These are phyloP conservation scores for Gadus chalcogrammus DNA, from an alignment of 2,113 vertebrate genomes.

Conservation along the genomic window DNA sequence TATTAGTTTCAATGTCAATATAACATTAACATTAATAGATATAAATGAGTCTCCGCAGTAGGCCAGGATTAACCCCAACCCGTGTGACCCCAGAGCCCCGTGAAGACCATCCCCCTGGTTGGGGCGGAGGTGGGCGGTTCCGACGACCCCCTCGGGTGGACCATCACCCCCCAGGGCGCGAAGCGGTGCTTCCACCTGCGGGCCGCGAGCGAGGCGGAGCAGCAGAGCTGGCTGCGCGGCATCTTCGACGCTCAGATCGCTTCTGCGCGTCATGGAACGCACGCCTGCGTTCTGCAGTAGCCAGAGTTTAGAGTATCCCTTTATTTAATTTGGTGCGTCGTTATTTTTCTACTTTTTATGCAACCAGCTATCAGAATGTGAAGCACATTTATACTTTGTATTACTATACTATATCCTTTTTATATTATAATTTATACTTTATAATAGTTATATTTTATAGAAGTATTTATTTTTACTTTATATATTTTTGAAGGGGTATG, in stretches of 20 bases:
- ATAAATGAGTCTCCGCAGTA: too few species aligned
- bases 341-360: neutral
- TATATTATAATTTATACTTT: too few species aligned
- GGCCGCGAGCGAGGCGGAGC: slow-evolving; percentile 27
- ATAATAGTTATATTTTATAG: too few species aligned
- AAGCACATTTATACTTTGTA: too few species aligned
- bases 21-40: too few species aligned
- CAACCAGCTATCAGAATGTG: too few species aligned
- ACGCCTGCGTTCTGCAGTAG: slow-evolving; percentile 46
- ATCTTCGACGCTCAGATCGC: slow-evolving; percentile 40
- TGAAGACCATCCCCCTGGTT: slow-evolving; percentile 37
- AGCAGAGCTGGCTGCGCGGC: slow-evolving; percentile 42
- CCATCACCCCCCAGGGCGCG: slow-evolving; percentile 29
- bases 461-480: too few species aligned
- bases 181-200: slow-evolving; percentile 29
- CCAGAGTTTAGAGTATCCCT: neutral
- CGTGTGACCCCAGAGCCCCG: slow-evolving; percentile 20
- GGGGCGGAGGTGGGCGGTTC: slow-evolving; percentile 27
- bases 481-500: too few species aligned
- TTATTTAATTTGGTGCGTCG: neutral
- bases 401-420: too few species aligned
- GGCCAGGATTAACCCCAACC: too few species aligned
- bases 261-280: slow-evolving; percentile 19
- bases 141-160: slow-evolving; percentile 32
- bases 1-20: too few species aligned